Evolutionary conservation across 2,113 vertebrate species (phyloP), one percentile per base, ranked within the genome.

Genomic region (Apodemus sylvaticus): DNA sequence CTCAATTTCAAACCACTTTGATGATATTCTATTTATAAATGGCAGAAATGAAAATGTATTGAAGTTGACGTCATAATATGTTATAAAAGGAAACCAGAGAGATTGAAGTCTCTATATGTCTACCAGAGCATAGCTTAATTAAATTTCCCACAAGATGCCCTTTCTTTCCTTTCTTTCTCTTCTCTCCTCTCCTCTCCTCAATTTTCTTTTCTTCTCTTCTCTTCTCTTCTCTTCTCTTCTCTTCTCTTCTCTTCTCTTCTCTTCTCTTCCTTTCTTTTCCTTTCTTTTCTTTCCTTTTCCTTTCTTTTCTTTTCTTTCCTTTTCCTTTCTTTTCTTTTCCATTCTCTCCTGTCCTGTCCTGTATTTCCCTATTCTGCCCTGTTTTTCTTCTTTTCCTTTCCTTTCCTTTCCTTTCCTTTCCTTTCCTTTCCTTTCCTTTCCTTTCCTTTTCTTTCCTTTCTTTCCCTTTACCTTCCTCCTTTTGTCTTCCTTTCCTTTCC

Each of bases 241-340:
- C 53, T 53, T 13, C n/a, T n/a, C n/a, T n/a, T n/a, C n/a, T 55
- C 4, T 9, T 76, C 42, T 24, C 16, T 53, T 29, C 55, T 58
- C 19, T 58, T 58, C 55, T 58, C 17, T 58, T 58, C 55, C 17
- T 5, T 58, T 58, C 16, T 55, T 16, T 55, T 55, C 55, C 16
- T 3, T 55, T 66, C 64, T 29, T 29, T 66, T 9, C 62, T 73
- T 19, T 13, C 17, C 20, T 20, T 7, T 4, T 73, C 12, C 16
- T 10, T 53, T 53, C 55, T 58, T 17, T 58, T 19, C 55, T 53
- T 13, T 53, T 13, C 53, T 53, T 13, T 53, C 13, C 53, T 53
- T 2, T 58, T 19, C 5, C 19, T 58, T 5, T 5, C 17, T 58
- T 19, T 5, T 5, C 17, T 5, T 19, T 5, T 7, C 60, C 7